Evolutionary conservation across 2,113 vertebrate genomes (phyloP).

Genomic region (Tapirus terrestris): DNA sequence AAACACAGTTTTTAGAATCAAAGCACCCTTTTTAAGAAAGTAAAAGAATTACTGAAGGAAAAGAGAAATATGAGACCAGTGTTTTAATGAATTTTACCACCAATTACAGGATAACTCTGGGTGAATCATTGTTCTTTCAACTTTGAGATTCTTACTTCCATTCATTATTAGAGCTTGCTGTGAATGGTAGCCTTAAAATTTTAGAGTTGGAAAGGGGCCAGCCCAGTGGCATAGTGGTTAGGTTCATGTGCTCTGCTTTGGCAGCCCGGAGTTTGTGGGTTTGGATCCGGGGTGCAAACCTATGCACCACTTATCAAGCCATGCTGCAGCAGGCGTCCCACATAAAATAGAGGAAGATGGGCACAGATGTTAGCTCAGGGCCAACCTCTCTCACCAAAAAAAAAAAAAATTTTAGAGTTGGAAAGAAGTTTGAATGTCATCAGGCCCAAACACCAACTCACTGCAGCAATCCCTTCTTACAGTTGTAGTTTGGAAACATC

Average conservation of each 20-base stretch:
- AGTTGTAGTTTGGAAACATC: not conserved
- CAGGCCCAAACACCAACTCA: slow-evolving; percentile 31
- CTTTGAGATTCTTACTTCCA: slow-evolving; percentile 48
- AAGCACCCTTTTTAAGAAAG: slow-evolving; percentile 25
- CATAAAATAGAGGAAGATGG: no score
- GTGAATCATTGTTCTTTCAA: slow-evolving; percentile 51
- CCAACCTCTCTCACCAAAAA: no score
- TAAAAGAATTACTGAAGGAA: slow-evolving; percentile 55
- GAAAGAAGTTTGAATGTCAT: slow-evolving; percentile 41
- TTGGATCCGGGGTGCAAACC: no score
- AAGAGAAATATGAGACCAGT: slow-evolving; percentile 25
- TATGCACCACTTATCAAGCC: no score
- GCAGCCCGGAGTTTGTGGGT: no score
- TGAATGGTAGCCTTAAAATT: slow-evolving; percentile 54
- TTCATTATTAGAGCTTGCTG: slow-evolving; percentile 55
- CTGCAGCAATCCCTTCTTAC: slow-evolving; percentile 1
- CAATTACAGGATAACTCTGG: slow-evolving; percentile 2
- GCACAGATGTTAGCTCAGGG: no score
- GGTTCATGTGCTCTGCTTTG: no score
- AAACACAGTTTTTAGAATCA: slow-evolving; percentile 35
- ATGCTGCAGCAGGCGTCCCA: no score
- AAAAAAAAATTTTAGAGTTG: slow-evolving; percentile 45
- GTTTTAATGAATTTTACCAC: slow-evolving; percentile 61
- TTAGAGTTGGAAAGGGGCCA: slow-evolving; percentile 14
- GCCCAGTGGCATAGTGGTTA: no score